Evolutionary conservation across 1,140 invertebrate genomes (phyloP).

Genomic region (Acromyrmex echinatior): DNA sequence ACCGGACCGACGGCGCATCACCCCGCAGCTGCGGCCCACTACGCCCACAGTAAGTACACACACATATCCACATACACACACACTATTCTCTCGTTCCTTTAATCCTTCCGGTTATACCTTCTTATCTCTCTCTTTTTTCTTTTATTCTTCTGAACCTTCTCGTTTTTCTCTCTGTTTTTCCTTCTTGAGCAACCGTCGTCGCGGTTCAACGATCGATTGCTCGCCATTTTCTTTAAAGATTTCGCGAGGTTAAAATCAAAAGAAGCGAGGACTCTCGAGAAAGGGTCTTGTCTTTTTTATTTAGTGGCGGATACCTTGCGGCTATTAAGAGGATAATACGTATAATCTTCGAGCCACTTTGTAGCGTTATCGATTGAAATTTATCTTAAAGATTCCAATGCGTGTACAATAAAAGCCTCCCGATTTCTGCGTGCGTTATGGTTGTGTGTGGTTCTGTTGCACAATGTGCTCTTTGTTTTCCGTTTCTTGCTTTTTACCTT

Average conservation of each 20-base stretch:
- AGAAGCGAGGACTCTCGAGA: neutral
- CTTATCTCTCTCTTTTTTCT: neutral
- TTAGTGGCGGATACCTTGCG: conserved; percentile 17
- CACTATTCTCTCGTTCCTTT: neutral
- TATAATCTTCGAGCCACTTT: conserved; percentile 52
- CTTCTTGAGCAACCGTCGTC: neutral
- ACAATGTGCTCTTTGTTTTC: no score
- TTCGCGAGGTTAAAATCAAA: neutral
- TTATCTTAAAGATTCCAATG: conserved; percentile 14
- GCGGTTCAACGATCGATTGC: conserved; percentile 46
- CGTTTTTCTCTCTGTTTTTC: conserved; percentile 7
- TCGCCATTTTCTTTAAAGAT: conserved; percentile 22
- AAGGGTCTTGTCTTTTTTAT: conserved; percentile 18
- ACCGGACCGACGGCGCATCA: conserved; percentile 84
- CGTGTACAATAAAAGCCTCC: neutral
- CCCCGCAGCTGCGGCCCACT: conserved; percentile 83
- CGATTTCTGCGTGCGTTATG: neutral
- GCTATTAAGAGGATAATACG: conserved; percentile 51
- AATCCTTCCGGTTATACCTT: neutral
- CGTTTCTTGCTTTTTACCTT: no score
- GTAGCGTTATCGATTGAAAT: conserved; percentile 45
- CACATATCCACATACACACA: neutral
- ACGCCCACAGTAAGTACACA: conserved; percentile 86
- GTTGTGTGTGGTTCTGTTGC: no score
- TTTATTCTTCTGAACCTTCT: neutral